A percentile compares a stretch with the other conserved stretches of the same genome.
These are phyloP conservation scores for Gephyroberyx darwinii DNA, from an alignment of 2,797 vertebrate genomes.

Conservation along the genomic window DNA sequence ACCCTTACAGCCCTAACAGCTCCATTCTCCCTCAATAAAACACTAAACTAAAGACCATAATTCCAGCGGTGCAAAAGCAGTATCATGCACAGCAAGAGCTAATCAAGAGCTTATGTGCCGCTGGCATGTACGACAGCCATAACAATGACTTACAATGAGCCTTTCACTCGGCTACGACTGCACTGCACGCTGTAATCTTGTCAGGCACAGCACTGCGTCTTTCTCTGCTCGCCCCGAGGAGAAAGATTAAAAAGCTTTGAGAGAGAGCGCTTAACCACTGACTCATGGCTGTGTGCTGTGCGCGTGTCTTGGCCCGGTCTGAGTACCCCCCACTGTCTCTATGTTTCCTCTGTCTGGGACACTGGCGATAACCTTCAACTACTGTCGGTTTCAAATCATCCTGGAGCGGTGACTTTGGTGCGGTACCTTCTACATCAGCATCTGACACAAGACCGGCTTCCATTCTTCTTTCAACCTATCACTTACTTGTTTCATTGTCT, in stretches of 20 bases:
- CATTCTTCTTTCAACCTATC: conserved; percentile 2
- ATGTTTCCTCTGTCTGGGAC: conserved; percentile 32
- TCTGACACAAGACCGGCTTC: conserved; percentile 13
- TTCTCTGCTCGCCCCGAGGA: conserved; percentile 67
- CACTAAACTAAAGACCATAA: conserved; percentile 60
- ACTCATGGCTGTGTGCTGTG: conserved; percentile 49
- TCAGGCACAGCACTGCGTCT: conserved; percentile 69
- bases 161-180: conserved; percentile 67
- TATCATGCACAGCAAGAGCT: conserved; percentile 66
- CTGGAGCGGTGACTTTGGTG: conserved; percentile 18
- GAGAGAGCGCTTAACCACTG: conserved; percentile 62
- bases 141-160: conserved; percentile 75
- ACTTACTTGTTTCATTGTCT: not conserved
- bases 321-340: conserved; percentile 28
- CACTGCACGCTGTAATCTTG: conserved; percentile 70
- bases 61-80: conserved; percentile 63
- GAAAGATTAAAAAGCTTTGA: conserved; percentile 71
- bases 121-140: conserved; percentile 71
- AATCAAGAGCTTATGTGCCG: conserved; percentile 72
- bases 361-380: conserved; percentile 44
- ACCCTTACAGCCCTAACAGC: conserved; percentile 43
- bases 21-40: conserved; percentile 57
- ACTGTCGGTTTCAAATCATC: conserved; percentile 25
- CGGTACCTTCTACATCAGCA: conserved; percentile 19
- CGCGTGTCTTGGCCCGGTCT: conserved; percentile 29